Base-by-base conservation (phyloP, 2,113 vertebrate genomes). In the Sula dactylatra region DNA sequence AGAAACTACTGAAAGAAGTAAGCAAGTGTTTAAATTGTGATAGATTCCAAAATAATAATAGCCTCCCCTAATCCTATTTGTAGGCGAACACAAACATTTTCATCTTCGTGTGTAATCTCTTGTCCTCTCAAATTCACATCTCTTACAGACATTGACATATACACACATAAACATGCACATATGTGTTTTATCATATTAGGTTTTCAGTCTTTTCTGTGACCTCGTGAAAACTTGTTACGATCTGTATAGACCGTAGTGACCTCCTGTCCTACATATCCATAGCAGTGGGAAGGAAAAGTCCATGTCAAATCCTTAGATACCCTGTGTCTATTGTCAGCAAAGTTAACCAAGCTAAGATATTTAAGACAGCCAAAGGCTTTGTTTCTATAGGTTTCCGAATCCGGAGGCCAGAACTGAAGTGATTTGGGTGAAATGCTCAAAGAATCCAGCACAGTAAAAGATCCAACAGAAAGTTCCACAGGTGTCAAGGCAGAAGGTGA, bases 401-500 rank as follows among this genome's bases (percentile, higher is more conserved):
- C 11, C 54, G 32, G 54, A 50, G 31, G 31, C 36, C 58, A 89
- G 26, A 70, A 32, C 26, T 79, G 54, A 77, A 88, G 27, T 4
- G 13, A 11, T 80, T 58, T 83, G 49, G 11, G 27, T 66, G 72
- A 78, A 69, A 52, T 14, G 76, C 32, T 44, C 44, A 13, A 42
- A 67, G 71, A 86, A 29, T 56, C 42, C 27, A 49, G 34, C 62
- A 50, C 32, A 62, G 50, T 61, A 74, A 81, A 72, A 44, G 74
- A 82, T 66, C 76, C 38, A 72, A 27, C 6, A 29, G 78, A 59
- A 88, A 65, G 44, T 76, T 92, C 62, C 58, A 80, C 25, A 69
- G 67, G 44, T 82, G 22, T 79, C 79, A 92, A 92, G 58, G 79
- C 74, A 82, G 90, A 94, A 92, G 79, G 74, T 90, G 88, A 94